Percentiles rank a stretch among this genome's conserved stretches.
These are phyloP conservation scores for Sylvilagus floridanus DNA, from an alignment of 2,797 vertebrate genomes.

Conservation along the genomic window DNA sequence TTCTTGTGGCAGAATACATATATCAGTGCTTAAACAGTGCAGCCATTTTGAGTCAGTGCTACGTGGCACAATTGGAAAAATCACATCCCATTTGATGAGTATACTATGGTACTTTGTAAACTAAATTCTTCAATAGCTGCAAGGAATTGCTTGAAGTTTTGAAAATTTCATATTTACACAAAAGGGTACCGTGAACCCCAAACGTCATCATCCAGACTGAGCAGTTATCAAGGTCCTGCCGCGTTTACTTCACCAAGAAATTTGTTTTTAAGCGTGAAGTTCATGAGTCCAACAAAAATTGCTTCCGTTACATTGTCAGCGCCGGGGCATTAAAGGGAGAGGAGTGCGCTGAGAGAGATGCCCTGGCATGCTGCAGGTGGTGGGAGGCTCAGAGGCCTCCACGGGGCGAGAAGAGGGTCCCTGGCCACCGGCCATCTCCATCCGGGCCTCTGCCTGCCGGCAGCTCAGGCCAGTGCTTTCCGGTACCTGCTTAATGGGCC, in stretches of 20 bases:
- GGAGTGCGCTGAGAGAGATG: background rate
- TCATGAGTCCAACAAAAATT: background rate
- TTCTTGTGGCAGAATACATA: constrained; percentile 48
- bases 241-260: constrained; percentile 11
- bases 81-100: background rate
- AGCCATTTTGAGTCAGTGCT: background rate
- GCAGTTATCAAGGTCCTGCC: background rate
- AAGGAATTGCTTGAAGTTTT: background rate
- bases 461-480: background rate
- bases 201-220: background rate
- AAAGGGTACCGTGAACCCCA: background rate
- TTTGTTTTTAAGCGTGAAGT: background rate
- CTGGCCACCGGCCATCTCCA: background rate
- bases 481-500: background rate
- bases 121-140: background rate
- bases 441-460: background rate
- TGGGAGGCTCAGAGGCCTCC: background rate
- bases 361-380: background rate
- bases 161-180: background rate
- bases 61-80: background rate
- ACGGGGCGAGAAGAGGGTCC: background rate
- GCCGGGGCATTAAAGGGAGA: background rate
- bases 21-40: background rate
- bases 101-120: background rate
- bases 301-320: background rate